A percentile compares a stretch with the other conserved stretches of the same genome.
These are phyloP conservation scores for Cryptoprocta ferox DNA, from an alignment of 2,797 vertebrate genomes.

Conservation along the genomic window DNA sequence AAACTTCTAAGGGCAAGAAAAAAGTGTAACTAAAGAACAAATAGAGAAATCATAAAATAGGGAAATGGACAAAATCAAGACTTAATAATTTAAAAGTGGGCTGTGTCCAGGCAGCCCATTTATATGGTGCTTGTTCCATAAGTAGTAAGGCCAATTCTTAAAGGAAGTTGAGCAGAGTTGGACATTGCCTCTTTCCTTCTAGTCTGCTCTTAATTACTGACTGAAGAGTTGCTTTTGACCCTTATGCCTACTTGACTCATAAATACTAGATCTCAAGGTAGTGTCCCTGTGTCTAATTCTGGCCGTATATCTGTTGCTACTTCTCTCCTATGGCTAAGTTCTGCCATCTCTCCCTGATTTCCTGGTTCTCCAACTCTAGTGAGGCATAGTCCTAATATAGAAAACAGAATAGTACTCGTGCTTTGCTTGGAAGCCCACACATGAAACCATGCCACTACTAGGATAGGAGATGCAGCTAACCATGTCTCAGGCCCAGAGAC, in stretches of 20 bases:
- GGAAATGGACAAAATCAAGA: neutral
- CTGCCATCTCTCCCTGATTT: neutral
- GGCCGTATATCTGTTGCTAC: neutral
- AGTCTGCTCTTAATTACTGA: constrained; percentile 2
- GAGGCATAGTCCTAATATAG: neutral
- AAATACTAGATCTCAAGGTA: constrained; percentile 13
- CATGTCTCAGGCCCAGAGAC: neutral
- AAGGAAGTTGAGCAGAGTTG: neutral
- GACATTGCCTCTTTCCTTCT: neutral
- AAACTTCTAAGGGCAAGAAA: neutral
- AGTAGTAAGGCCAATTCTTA: neutral
- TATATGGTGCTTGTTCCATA: neutral
- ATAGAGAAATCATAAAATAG: neutral
- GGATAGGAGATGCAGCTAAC: neutral
- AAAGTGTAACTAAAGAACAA: neutral
- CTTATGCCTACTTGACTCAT: neutral
- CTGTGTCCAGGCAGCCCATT: neutral
- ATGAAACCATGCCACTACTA: neutral
- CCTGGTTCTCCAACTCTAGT: neutral
- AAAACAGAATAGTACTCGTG: neutral
- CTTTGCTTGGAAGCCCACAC: neutral
- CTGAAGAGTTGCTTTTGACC: neutral
- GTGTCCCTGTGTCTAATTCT: neutral
- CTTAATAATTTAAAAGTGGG: neutral
- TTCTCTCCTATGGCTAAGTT: neutral